These are phyloP conservation scores for Corydoras sp. DNA, from an alignment of 2,113 vertebrate species.

Conservation along the genomic window DNA sequence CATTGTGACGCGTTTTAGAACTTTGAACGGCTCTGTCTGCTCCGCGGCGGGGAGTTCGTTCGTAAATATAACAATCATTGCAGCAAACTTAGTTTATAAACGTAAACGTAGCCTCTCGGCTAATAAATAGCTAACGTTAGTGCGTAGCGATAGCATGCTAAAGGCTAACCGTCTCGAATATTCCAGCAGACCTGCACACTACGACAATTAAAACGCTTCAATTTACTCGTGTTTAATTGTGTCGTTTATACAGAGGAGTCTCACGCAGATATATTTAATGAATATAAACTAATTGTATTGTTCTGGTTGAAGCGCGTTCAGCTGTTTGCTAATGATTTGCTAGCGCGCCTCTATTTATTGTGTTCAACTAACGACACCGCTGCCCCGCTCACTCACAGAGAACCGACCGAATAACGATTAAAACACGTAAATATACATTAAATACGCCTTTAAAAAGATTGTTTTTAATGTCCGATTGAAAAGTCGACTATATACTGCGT, in stretches of 20 bases:
- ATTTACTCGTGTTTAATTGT: too few species aligned
- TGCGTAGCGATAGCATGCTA: slow-evolving; percentile 16
- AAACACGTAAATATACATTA: too few species aligned
- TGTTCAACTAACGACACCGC: background rate
- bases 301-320: background rate
- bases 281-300: background rate
- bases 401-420: too few species aligned
- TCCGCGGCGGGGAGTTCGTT: background rate
- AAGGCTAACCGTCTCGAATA: background rate
- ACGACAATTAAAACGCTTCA: too few species aligned
- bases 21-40: too few species aligned
- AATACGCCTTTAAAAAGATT: too few species aligned
- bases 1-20: too few species aligned
- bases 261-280: background rate
- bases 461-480: too few species aligned
- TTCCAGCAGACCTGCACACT: background rate
- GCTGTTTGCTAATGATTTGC: background rate
- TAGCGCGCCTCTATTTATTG: slow-evolving; percentile 24
- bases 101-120: background rate
- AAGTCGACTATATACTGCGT: too few species aligned
- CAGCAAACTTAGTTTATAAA: background rate
- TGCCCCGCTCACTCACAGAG: background rate
- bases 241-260: background rate
- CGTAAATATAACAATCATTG: too few species aligned
- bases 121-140: slow-evolving; percentile 8